Evolutionary conservation across 1,140 invertebrate species (phyloP), one percentile per base, ranked within the genome.

Genomic region (Caenorhabditis latens): DNA sequence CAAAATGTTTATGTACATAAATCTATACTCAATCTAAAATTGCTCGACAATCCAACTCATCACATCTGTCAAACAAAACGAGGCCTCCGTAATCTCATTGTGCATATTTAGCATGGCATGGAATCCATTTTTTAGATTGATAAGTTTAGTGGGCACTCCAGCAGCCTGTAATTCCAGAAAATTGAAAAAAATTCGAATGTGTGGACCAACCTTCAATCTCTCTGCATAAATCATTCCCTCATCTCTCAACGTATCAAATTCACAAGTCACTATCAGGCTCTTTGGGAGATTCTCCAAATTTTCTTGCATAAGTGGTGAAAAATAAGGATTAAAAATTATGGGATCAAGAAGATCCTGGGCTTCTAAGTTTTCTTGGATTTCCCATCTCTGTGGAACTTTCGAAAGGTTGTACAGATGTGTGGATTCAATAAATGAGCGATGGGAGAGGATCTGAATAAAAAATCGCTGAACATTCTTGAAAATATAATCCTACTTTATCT

Each of bases 51-150:
- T 86, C 85, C 85, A 86, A 16, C 40, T 4, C 19, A 57, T 63
- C 7, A 86, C 48, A 21, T 86, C 85, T 14, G 7, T 9, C 5
- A 86, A 61, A 42, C 58, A 75, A 4, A 5, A 46, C 16, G 63
- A 75, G 6, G 85, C 85, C 42, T 86, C 85, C 11, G 43, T 42
- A 9, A 87, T 57, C 24, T 87, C 86, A 21, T 71, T 32, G 24
- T 87, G 86, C 55, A 87, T 87, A 46, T 87, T 87, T 40, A 87
- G 86, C 58, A 87, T 84, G 4, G 86, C 86, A 57, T 87, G 86
- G 46, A 84, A 87, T 7, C 86, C 86, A 40, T 87, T 65, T 40
- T 87, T 43, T 2, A 65, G 85, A 57, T 87, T 75, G 7, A 21
- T 50, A 11, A 86, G 8, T 11, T 40, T 86, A 21, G 75, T 82